Conservation (phyloP, 2,113 vertebrate species). For the Urocolius indicus region DNA sequence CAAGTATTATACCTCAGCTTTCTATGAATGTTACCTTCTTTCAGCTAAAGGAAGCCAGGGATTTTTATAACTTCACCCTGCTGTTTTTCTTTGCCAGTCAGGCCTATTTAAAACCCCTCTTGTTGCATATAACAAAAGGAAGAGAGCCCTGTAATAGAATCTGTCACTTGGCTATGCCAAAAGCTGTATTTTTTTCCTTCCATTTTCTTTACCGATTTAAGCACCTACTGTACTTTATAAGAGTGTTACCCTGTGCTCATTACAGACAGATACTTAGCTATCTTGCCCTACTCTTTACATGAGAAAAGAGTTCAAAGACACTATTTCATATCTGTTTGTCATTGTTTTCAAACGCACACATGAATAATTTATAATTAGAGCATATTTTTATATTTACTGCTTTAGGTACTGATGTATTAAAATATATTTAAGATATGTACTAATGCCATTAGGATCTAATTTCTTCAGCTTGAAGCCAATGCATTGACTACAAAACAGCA, state of each 20-base stretch:
- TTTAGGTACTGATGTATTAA: background rate
- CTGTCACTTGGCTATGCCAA: background rate
- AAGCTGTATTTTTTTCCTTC: background rate
- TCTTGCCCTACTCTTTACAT: background rate
- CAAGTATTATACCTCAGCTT: background rate
- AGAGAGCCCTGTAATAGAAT: background rate
- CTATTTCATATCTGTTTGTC: background rate
- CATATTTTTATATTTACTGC: background rate
- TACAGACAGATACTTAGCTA: conserved; percentile 3
- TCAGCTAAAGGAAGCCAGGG: background rate
- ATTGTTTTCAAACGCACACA: background rate
- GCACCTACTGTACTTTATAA: background rate
- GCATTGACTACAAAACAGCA: background rate
- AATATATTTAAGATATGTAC: background rate
- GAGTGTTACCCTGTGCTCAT: background rate
- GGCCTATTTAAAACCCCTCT: background rate
- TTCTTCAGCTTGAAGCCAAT: conserved; percentile 20
- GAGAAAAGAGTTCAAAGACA: conserved; percentile 29
- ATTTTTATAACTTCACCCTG: background rate
- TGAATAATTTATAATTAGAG: conserved; percentile 17
- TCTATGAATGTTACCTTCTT: background rate
- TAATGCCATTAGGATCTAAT: background rate
- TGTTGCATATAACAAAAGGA: background rate
- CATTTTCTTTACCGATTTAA: conserved; percentile 3
- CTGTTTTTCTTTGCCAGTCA: background rate